Conservation (phyloP, 1,140 invertebrate species). For the Achroia grisella region DNA sequence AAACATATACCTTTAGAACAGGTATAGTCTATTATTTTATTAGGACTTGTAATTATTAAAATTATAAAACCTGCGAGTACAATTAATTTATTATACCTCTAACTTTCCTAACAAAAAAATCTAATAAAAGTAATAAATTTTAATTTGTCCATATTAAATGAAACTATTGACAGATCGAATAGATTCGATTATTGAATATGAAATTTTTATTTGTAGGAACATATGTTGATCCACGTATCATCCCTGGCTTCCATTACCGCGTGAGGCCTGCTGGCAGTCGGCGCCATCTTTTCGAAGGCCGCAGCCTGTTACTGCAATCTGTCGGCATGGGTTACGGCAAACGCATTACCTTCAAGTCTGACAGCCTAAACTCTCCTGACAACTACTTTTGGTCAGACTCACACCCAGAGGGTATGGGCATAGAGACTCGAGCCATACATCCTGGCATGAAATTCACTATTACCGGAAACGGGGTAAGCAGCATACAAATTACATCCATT, state of each 20-base stretch:
- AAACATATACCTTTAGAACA: too few species aligned
- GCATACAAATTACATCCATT: background rate
- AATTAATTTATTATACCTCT: too few species aligned
- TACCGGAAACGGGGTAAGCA: slow-evolving; percentile 70
- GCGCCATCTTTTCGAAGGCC: slow-evolving; percentile 78
- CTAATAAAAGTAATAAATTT: too few species aligned
- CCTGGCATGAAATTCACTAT: slow-evolving; percentile 79
- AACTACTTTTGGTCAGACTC: slow-evolving; percentile 88
- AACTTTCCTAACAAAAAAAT: too few species aligned
- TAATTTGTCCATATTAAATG: too few species aligned
- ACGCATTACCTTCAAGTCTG: slow-evolving; percentile 81
- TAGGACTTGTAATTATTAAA: too few species aligned
- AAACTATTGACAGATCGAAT: too few species aligned
- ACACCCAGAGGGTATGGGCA: slow-evolving; percentile 81
- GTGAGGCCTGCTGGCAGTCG: slow-evolving; percentile 78
- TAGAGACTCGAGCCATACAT: slow-evolving; percentile 79
- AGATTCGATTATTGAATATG: background rate
- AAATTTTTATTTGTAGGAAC: slow-evolving; percentile 73
- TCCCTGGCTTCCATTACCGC: slow-evolving; percentile 83
- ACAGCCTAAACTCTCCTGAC: slow-evolving; percentile 77
- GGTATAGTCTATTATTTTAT: too few species aligned
- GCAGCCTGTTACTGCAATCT: slow-evolving; percentile 77
- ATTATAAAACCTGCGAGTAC: too few species aligned
- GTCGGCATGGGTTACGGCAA: slow-evolving; percentile 86
- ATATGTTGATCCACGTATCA: slow-evolving; percentile 82